Evolutionary conservation across 2,113 vertebrate genomes (phyloP).

Genomic region (Chamaea fasciata): DNA sequence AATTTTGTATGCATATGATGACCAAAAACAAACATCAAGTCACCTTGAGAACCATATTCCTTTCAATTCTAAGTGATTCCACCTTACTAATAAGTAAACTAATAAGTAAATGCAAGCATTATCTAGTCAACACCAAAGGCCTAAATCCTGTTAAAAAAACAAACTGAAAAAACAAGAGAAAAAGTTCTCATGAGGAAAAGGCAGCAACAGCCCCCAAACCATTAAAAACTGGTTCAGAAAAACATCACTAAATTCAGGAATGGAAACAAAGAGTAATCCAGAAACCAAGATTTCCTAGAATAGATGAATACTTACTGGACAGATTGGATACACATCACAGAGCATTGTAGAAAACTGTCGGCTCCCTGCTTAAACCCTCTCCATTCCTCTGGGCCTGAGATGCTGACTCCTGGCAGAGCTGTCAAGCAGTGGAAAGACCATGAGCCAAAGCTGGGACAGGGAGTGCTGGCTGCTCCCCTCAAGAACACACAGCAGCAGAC

Average conservation of each 20-base stretch:
- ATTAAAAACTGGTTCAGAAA: not conserved
- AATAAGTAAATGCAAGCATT: not conserved
- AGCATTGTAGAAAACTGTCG: not conserved
- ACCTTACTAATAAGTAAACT: not conserved
- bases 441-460: not conserved
- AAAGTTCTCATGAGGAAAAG: not conserved
- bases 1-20: not conserved
- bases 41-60: not conserved
- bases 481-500: not conserved
- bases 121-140: not conserved
- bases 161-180: not conserved
- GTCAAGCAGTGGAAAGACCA: no score
- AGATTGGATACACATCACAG: not conserved
- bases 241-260: not conserved
- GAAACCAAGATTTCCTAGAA: not conserved
- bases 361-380: not conserved
- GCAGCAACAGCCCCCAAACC: not conserved
- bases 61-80: not conserved
- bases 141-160: not conserved
- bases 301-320: not conserved
- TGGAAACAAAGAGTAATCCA: not conserved
- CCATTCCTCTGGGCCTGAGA: not conserved
- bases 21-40: not conserved
- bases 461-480: not conserved
- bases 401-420: not conserved